phyloP scores from a whole-genome alignment of 1,140 invertebrate species.

The Caerostris darwini region DNA sequence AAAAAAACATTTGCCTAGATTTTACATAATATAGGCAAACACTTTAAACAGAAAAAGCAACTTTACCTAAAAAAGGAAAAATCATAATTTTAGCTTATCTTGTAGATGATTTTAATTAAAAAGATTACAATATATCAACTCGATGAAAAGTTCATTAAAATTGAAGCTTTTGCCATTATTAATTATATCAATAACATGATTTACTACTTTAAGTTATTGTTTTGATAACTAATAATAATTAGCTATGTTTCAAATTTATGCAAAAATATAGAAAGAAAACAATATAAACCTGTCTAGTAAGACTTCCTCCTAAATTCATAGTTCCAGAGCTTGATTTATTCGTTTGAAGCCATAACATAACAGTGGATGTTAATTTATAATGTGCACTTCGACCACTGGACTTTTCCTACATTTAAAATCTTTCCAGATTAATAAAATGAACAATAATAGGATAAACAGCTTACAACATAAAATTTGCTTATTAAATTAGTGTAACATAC shows the following conservation, averaged over 20 bases:
- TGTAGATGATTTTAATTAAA: too few relatives aligned
- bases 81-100: too few relatives aligned
- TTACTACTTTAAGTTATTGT: background rate
- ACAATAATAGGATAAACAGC: slow-evolving; percentile 33
- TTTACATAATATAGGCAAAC: too few relatives aligned
- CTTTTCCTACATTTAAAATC: slow-evolving; percentile 86
- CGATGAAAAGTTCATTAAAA: too few relatives aligned
- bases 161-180: too few relatives aligned
- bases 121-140: too few relatives aligned
- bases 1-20: too few relatives aligned
- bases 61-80: too few relatives aligned
- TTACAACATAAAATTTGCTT: background rate
- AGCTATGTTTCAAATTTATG: background rate
- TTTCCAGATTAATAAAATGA: background rate
- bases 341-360: slow-evolving; percentile 99
- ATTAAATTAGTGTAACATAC: background rate
- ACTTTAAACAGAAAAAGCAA: too few relatives aligned
- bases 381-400: slow-evolving; percentile 95
- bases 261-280: background rate
- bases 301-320: slow-evolving; percentile 98
- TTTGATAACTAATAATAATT: background rate
- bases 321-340: slow-evolving; percentile 97
- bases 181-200: background rate
- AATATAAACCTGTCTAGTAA: slow-evolving; percentile 93
- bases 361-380: slow-evolving; percentile 99